Conservation (phyloP, 2,797 vertebrate species). For the Myotis daubentonii region DNA sequence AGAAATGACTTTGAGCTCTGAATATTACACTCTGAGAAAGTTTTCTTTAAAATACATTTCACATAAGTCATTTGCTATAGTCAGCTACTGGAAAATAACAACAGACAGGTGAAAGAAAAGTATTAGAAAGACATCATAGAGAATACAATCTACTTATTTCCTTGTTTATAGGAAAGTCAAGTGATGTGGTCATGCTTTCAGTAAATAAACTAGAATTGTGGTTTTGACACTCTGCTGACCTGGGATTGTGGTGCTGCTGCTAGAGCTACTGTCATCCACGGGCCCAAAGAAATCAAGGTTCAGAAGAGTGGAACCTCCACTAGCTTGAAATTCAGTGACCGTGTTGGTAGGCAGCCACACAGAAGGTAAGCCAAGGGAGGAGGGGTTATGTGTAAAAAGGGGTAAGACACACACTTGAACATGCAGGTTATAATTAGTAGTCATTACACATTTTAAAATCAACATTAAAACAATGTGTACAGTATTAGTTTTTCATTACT, state of each 20-base stretch:
- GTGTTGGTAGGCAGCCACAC: conserved; percentile 90
- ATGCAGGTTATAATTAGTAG: conserved; percentile 90
- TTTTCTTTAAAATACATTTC: conserved; percentile 75
- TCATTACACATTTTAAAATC: conserved; percentile 87
- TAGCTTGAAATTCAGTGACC: conserved; percentile 94
- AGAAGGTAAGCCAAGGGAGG: conserved; percentile 89
- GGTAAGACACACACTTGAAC: conserved; percentile 92
- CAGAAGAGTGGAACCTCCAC: conserved; percentile 94
- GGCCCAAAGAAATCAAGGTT: conserved; percentile 97
- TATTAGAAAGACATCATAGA: conserved; percentile 78
- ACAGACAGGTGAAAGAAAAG: conserved; percentile 75
- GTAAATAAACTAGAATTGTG: conserved; percentile 84
- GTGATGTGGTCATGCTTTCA: conserved; percentile 87
- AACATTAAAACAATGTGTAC: conserved; percentile 87
- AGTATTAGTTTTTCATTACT: conserved; percentile 87
- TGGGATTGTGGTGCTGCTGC: conserved; percentile 92
- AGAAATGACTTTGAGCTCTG: conserved; percentile 70
- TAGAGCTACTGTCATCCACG: conserved; percentile 93
- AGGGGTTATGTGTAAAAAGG: conserved; percentile 89
- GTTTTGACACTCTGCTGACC: conserved; percentile 91
- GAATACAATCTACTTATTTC: conserved; percentile 72
- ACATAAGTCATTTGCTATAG: conserved; percentile 35
- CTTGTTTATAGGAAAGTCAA: conserved; percentile 92
- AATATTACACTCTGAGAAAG: conserved; percentile 78
- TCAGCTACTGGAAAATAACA: conserved; percentile 74